phyloP scores from a whole-genome alignment of 1,140 invertebrate species.

The Belonocnema kinseyi region DNA sequence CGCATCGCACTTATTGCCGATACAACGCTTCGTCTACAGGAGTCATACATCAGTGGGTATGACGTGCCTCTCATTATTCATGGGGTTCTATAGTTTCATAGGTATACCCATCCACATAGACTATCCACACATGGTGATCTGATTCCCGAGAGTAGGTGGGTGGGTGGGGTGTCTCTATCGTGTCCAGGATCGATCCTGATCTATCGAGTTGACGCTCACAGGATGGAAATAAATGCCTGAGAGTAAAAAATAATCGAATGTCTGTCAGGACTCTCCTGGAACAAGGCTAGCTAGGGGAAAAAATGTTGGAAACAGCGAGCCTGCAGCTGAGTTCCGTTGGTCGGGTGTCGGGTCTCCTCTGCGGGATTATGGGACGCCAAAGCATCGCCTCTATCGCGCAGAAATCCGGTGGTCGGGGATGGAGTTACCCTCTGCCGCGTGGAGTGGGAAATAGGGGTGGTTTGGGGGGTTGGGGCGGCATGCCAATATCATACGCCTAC shows the following conservation, averaged over 20 bases:
- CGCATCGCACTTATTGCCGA: constrained; percentile 27
- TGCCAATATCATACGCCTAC: constrained; percentile 54
- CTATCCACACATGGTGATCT: constrained; percentile 3
- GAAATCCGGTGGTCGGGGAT: constrained; percentile 29
- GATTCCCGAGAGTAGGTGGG: constrained; percentile 2
- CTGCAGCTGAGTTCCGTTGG: constrained; percentile 11
- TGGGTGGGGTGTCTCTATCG: neutral
- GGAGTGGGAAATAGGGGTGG: constrained; percentile 34
- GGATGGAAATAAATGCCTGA: constrained; percentile 30
- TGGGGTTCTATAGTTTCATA: neutral
- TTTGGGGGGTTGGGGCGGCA: constrained; percentile 42
- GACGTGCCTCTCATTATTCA: constrained; percentile 30
- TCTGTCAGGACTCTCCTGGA: constrained; percentile 22
- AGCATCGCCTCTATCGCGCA: constrained; percentile 47
- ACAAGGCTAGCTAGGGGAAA: neutral
- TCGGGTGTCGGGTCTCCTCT: constrained; percentile 31
- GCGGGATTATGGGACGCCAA: constrained; percentile 49
- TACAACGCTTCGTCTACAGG: constrained; percentile 27
- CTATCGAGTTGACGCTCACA: constrained; percentile 33
- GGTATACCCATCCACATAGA: neutral
- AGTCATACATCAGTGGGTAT: constrained; percentile 27
- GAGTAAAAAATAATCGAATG: constrained; percentile 43
- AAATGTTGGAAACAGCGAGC: constrained; percentile 21
- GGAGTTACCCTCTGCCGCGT: neutral
- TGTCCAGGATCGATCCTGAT: constrained; percentile 21